Base-by-base conservation (phyloP, 2,888 invertebrate species). In the Anthrax anthrax region DNA sequence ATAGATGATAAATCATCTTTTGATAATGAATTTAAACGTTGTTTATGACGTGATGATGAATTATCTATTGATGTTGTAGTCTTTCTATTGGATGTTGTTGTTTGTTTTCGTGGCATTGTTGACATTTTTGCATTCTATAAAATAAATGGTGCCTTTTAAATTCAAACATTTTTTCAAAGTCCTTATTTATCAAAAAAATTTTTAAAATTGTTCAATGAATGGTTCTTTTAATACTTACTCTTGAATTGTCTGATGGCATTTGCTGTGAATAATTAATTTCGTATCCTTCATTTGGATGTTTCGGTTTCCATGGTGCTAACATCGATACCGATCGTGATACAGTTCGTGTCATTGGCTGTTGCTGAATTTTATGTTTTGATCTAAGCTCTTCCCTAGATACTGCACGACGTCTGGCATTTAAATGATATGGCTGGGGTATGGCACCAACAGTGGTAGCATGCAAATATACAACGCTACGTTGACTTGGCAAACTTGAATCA, bases 381-480 rank as follows among this genome's bases (percentile, higher is more conserved):
- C 80, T 77, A 14, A 86, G 72, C 64, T 86, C 86, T 59, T 86
- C 86, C 18, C 85, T 74, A 29, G 86, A 86, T 27, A 75, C 72
- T 16, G 78, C 74, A 37, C 83, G 73, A 55, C 78, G 73, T 53
- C 78, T 73, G 5, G 72, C 68, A 13, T 68, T 55, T 27, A 76
- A 68, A 17, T 77, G 77, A 53, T 70, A 71, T 32, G 84, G 84
- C 57, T 83, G 81, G 17, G 88, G 87, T 61, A 88, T 88, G 64
- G 85, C 87, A 48, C 87, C 87, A 58, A 88, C 85, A 76, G 87
- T 86, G 42, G 87, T 85, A 44, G 87, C 87, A 60, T 88, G 88
- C 44, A 88, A 71, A 61, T 85, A 88, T 18, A 88, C 87, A 18
- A 87, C 81, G 59, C 86, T 86, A 58, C 84, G 75, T 62, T 86